Base-by-base conservation (phyloP, 2,888 invertebrate genomes). In the Peribatodes rhomboidaria region DNA sequence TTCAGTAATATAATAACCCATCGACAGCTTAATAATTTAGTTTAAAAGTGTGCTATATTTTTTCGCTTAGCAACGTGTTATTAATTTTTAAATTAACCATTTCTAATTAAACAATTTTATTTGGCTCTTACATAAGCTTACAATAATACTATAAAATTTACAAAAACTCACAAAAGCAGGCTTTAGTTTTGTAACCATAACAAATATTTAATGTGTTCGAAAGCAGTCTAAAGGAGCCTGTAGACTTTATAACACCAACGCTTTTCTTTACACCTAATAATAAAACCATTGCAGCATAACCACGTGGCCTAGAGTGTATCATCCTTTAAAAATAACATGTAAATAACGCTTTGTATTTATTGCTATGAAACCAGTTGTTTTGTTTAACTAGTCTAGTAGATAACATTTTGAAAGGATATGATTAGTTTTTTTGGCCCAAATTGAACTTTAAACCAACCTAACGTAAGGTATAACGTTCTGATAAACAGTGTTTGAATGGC, bases 301-400 rank as follows among this genome's bases (percentile, higher is more conserved):
- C 83, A 82, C 84, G 76, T 81, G 80, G 82, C 87, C 82, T 81
- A 68, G 89, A 90, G 90, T 90, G 90, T 86, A 75, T 85, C 89
- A 83, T 87, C 90, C 89, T 68, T 35, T 55, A 60, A 65, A 65
- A 50, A 55, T 14, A 68, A 50, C 54, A 54, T 81, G 78, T 81
- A 78, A 69, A 80, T 78, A 72, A 69, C 33, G 68, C 68, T 74
- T 72, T 74, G 73, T 78, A 80, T 77, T 76, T 75, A 78, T 75
- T 76, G 74, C 73, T 74, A 74, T 47, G 50, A 14, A 20, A 42
- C 41, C 22, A 46, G 49, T 14, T 60, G 59, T 66, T 63, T 61
- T 74, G 61, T 67, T 70, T 63, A 73, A 79, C 76, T 83, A 83
- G 82, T 81, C 77, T 68, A 80, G 78, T 80, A 80, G 77, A 79